Evolutionary conservation across 2,797 vertebrate genomes (phyloP), one percentile per base, ranked within the genome.

Genomic region (Knipowitschia caucasica): DNA sequence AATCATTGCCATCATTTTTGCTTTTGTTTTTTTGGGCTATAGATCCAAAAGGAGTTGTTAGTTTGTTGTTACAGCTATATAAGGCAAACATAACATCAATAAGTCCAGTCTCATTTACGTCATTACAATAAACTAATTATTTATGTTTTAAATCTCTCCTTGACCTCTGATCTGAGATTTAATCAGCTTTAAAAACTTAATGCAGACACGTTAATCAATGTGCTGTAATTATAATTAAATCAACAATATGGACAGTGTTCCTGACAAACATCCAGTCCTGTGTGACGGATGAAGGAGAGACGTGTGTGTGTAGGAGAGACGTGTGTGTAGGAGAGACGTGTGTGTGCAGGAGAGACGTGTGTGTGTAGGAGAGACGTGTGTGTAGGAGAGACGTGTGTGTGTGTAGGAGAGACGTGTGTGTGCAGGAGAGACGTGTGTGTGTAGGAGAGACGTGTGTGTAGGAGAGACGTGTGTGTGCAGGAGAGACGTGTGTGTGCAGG

Each of bases 401-500:
- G n/a, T n/a, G n/a, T n/a, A 57, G 24, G 34, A 21, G 14, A 10
- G 36, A 1, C 49, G 29, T 50, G 38, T 9, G 0, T 20, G 12
- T 51, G 20, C 24, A 2, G 52, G 14, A 62, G n/a, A n/a, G n/a
- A n/a, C n/a, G n/a, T n/a, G n/a, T n/a, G 23, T 60, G 35, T 29
- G 63, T 34, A 77, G 57, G 17, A 64, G 38, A 56, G 14, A 6
- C n/a, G n/a, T n/a, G n/a, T n/a, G n/a, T n/a, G n/a, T n/a, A 57
- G 24, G 34, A 21, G 14, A 10, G 36, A 1, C 49, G 29, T 50
- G 38, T 9, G 0, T 20, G 12, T 51, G 20, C 24, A 2, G 52
- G 14, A 62, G n/a, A n/a, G n/a, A n/a, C n/a, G n/a, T n/a, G n/a
- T n/a, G 23, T 60, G 35, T 29, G 63, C 34, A 77, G 57, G 17